These are phyloP conservation scores for Heliconius himera DNA, from an alignment of 1,140 invertebrate species.

Conservation along the genomic window DNA sequence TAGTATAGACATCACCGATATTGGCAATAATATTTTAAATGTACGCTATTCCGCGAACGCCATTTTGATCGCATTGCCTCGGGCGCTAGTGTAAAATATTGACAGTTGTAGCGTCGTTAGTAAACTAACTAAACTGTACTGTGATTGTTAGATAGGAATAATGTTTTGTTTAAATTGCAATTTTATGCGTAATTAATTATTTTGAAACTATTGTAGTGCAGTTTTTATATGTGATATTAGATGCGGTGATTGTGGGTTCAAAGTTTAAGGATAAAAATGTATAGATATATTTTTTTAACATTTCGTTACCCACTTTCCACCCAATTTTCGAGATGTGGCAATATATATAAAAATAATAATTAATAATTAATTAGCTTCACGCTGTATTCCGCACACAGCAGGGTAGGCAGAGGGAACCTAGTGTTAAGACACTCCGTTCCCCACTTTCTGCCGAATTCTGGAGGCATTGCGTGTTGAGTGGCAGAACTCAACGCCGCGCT, in stretches of 20 bases:
- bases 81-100: conserved; percentile 16
- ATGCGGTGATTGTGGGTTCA: not conserved
- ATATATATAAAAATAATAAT: too few relatives aligned
- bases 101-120: conserved; percentile 5
- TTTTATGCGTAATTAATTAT: not conserved
- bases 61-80: conserved; percentile 11
- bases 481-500: too few relatives aligned
- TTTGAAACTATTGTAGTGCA: not conserved
- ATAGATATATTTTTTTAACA: too few relatives aligned
- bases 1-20: not conserved
- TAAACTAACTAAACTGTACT: not conserved
- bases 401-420: too few relatives aligned
- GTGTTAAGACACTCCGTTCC: too few relatives aligned
- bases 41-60: not conserved
- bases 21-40: conserved; percentile 1
- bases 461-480: too few relatives aligned
- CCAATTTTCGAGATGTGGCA: too few relatives aligned
- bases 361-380: too few relatives aligned
- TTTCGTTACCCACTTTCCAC: too few relatives aligned
- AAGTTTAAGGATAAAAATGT: not conserved
- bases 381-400: too few relatives aligned
- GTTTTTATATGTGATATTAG: not conserved
- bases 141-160: conserved; percentile 1
- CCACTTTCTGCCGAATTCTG: too few relatives aligned
- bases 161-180: not conserved